phyloP scores from a whole-genome alignment of 2,888 invertebrate species.

The Aphodius granarius region DNA sequence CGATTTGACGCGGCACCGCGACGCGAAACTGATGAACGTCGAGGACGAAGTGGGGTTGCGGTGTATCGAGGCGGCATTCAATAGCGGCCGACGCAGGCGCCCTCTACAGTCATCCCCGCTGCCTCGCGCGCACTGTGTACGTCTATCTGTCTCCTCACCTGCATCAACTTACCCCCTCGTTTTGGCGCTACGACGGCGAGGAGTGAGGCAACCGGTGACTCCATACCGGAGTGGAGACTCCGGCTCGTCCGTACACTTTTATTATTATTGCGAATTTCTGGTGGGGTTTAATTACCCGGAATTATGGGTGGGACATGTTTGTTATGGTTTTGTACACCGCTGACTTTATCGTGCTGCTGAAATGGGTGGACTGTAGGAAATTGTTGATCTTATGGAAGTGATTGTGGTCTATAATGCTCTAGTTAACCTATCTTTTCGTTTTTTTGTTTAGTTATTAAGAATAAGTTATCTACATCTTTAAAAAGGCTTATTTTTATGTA shows the following conservation, averaged over 20 bases:
- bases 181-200: neutral
- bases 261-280: neutral
- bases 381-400: neutral
- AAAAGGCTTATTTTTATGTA: too few relatives aligned
- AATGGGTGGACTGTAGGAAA: neutral
- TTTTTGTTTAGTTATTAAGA: neutral
- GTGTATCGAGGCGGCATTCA: conserved; percentile 48
- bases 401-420: neutral
- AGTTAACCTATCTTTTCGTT: neutral
- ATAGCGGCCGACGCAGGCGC: conserved; percentile 56
- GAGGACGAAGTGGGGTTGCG: conserved; percentile 51
- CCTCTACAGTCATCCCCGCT: conserved; percentile 38
- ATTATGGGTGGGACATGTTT: neutral
- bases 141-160: conserved; percentile 51
- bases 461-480: too few relatives aligned
- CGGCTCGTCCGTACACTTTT: neutral
- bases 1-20: conserved; percentile 27
- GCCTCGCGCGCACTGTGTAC: conserved; percentile 38
- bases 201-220: neutral
- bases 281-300: neutral
- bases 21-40: conserved; percentile 44
- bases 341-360: neutral
- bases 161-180: conserved; percentile 51
- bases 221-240: neutral
- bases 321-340: neutral